Conservation (phyloP, 2,888 invertebrate genomes). For the Elegia similella region DNA sequence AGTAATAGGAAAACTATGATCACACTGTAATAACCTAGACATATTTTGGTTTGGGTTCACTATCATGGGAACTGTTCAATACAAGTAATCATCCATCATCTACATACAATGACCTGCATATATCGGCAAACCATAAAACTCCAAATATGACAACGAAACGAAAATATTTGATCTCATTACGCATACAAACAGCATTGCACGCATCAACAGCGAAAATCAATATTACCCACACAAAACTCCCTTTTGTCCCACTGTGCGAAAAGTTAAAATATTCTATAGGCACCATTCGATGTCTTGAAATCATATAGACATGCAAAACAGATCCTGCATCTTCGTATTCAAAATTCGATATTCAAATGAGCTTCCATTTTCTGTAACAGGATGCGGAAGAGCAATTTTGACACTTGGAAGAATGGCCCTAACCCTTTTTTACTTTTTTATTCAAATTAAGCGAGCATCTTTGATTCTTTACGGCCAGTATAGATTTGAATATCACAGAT, state of each 20-base stretch:
- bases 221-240: slow-evolving; percentile 34
- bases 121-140: slow-evolving; percentile 56
- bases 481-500: slow-evolving; percentile 55
- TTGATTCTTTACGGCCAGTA: slow-evolving; percentile 59
- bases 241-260: slow-evolving; percentile 57
- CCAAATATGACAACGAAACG: slow-evolving; percentile 68
- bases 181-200: slow-evolving; percentile 51
- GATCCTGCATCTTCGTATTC: slow-evolving; percentile 51
- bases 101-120: slow-evolving; percentile 45
- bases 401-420: slow-evolving; percentile 73
- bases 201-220: slow-evolving; percentile 56
- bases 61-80: slow-evolving; percentile 28
- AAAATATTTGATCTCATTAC: slow-evolving; percentile 80
- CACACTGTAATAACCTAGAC: neutral
- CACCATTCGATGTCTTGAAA: slow-evolving; percentile 30
- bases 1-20: neutral
- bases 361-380: slow-evolving; percentile 53
- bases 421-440: slow-evolving; percentile 61
- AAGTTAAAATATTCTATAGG: slow-evolving; percentile 48
- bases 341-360: slow-evolving; percentile 74
- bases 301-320: slow-evolving; percentile 70
- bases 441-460: slow-evolving; percentile 59
- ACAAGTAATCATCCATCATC: slow-evolving; percentile 45
- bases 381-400: slow-evolving; percentile 78
- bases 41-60: slow-evolving; percentile 14